Evolutionary conservation across 35 echinoderm and acorn worm genomes (phyloP).

Genomic region (Apostichopus parvimensis): DNA sequence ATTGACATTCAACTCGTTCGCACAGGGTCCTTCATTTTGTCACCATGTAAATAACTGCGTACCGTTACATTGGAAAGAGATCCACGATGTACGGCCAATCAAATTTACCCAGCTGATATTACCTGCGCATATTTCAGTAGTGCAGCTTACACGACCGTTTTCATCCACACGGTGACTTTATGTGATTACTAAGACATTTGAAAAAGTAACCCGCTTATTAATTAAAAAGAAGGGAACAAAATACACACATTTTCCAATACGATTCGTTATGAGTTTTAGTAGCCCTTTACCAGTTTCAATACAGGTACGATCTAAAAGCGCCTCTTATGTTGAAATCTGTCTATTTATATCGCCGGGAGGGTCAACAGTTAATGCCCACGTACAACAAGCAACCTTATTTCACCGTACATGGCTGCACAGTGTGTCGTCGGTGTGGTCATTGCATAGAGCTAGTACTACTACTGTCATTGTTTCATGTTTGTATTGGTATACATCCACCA

Average conservation of each 20-base stretch:
- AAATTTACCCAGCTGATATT: not conserved
- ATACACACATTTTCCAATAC: no score
- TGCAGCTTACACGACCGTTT: not conserved
- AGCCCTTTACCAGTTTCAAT: not conserved
- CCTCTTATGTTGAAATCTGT: not conserved
- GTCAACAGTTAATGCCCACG: slow-evolving; percentile 12
- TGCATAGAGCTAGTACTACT: not conserved
- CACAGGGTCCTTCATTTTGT: slow-evolving; percentile 11
- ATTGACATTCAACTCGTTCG: slow-evolving; percentile 27
- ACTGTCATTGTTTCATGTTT: not conserved
- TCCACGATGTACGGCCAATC: not conserved
- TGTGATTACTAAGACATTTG: not conserved
- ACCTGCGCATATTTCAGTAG: no score
- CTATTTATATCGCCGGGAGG: slow-evolving; percentile 7
- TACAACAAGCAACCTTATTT: not conserved
- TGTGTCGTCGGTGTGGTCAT: slow-evolving; percentile 4
- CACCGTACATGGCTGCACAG: not conserved
- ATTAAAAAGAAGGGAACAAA: no score
- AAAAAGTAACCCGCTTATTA: not conserved
- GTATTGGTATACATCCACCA: slow-evolving; percentile 9
- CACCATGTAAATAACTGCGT: slow-evolving; percentile 8
- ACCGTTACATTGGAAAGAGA: not conserved
- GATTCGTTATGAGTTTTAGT: not conserved
- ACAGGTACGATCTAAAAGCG: not conserved
- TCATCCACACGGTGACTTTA: not conserved